Evolutionary conservation across 2,888 invertebrate species (phyloP).

Genomic region (Osmoderma eremita): DNA sequence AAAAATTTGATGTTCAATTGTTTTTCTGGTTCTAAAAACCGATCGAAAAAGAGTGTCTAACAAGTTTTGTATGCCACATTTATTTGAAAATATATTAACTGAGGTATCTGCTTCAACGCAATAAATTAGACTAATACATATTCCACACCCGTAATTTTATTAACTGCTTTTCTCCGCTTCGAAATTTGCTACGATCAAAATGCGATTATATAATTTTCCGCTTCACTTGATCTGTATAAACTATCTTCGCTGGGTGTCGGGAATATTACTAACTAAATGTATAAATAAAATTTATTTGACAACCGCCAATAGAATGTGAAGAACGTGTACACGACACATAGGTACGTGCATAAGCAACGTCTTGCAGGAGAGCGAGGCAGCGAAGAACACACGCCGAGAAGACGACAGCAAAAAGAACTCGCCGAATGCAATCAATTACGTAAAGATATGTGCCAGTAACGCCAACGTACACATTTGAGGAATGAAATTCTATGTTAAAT

Average conservation of each 20-base stretch:
- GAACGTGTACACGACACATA: conserved; percentile 38
- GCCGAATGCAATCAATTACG: conserved; percentile 40
- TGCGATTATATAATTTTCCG: conserved; percentile 21
- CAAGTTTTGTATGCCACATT: too few species aligned
- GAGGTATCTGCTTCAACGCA: too few species aligned
- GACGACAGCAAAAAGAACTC: conserved; percentile 29
- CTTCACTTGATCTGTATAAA: conserved; percentile 15
- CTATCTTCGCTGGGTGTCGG: not conserved
- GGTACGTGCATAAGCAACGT: not conserved
- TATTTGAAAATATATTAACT: too few species aligned
- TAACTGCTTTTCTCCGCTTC: not conserved
- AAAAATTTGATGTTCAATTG: too few species aligned
- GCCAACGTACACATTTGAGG: conserved; percentile 46
- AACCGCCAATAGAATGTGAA: conserved; percentile 23
- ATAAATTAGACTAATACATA: too few species aligned
- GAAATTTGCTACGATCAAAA: conserved; percentile 2
- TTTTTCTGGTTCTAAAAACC: too few species aligned
- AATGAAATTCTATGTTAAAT: conserved; percentile 48
- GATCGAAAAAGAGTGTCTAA: too few species aligned
- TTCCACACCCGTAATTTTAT: not conserved
- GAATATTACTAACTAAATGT: conserved; percentile 13
- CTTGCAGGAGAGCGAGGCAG: conserved; percentile 4
- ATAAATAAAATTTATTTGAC: conserved; percentile 37
- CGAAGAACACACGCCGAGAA: conserved; percentile 16
- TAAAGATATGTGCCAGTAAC: conserved; percentile 44